Evolutionary conservation across 2,888 invertebrate genomes (phyloP).

Genomic region (Tenthredo notha): DNA sequence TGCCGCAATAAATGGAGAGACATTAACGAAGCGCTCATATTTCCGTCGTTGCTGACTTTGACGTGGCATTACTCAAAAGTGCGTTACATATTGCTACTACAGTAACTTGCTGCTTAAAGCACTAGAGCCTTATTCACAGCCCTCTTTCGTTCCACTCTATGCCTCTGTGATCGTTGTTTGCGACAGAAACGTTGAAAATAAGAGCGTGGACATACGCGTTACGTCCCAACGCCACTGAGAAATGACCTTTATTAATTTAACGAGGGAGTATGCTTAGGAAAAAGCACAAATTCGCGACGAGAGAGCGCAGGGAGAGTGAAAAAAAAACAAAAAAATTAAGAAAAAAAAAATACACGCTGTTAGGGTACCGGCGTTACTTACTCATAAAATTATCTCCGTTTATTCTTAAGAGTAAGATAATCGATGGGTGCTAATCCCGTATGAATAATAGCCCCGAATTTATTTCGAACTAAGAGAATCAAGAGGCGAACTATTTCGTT

Average conservation of each 20-base stretch:
- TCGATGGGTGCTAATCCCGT: slow-evolving; percentile 19
- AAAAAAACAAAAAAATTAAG: no score
- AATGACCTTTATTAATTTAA: slow-evolving; percentile 44
- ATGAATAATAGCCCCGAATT: not conserved
- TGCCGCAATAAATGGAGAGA: slow-evolving; percentile 75
- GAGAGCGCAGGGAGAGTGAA: slow-evolving; percentile 57
- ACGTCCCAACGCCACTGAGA: slow-evolving; percentile 20
- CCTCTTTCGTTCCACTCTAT: slow-evolving; percentile 32
- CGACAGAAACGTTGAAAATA: slow-evolving; percentile 18
- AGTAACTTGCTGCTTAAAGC: slow-evolving; percentile 5
- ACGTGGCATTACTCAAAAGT: slow-evolving; percentile 77
- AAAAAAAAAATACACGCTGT: slow-evolving; percentile 52
- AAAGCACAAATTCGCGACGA: slow-evolving; percentile 49
- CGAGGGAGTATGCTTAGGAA: slow-evolving; percentile 34
- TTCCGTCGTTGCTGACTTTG: slow-evolving; percentile 72
- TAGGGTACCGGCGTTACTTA: not conserved
- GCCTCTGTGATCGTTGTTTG: slow-evolving; percentile 20
- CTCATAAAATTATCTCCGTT: slow-evolving; percentile 20
- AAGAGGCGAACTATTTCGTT: slow-evolving; percentile 1
- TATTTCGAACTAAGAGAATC: not conserved
- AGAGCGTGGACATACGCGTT: slow-evolving; percentile 34
- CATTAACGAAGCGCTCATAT: slow-evolving; percentile 75
- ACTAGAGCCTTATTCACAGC: slow-evolving; percentile 29
- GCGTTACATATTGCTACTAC: slow-evolving; percentile 74
- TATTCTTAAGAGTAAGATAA: slow-evolving; percentile 9